Evolutionary conservation across 2,797 vertebrate genomes (phyloP).

Genomic region (Gymnothorax reevesii): DNA sequence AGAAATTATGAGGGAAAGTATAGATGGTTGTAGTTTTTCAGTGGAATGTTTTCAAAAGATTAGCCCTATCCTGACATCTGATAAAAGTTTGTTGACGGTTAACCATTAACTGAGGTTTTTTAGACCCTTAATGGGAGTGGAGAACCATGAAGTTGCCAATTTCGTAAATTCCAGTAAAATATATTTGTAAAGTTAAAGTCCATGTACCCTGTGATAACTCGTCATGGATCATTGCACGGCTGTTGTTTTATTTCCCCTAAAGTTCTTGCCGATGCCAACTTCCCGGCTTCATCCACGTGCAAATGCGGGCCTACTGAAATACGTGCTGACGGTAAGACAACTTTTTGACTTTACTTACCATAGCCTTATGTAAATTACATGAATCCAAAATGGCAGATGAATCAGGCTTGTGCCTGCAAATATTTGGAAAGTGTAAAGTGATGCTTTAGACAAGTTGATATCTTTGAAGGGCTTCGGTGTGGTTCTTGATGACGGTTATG

Average conservation of each 20-base stretch:
- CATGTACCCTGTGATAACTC: background rate
- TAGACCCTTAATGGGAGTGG: background rate
- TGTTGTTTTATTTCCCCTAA: constrained; percentile 15
- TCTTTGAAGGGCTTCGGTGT: background rate
- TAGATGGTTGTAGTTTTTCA: too few relatives aligned
- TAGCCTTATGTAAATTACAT: background rate
- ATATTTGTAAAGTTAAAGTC: background rate
- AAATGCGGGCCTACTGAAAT: constrained; percentile 72
- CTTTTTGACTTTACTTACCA: background rate
- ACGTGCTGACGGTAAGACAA: constrained; percentile 72
- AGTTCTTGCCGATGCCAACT: constrained; percentile 83
- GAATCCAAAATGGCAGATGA: background rate
- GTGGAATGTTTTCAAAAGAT: too few relatives aligned
- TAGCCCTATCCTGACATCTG: too few relatives aligned
- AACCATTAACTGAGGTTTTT: background rate
- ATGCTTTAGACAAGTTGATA: background rate
- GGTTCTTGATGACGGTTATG: background rate
- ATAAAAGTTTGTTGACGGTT: too few relatives aligned
- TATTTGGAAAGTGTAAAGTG: background rate
- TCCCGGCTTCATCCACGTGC: constrained; percentile 77
- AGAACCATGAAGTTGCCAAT: too few relatives aligned
- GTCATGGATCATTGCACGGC: background rate
- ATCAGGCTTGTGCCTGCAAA: background rate
- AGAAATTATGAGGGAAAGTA: too few relatives aligned
- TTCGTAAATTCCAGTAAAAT: background rate